Conservation (phyloP, 37 sponge, comb jelly and placozoan species). For the Geodia barretti region DNA sequence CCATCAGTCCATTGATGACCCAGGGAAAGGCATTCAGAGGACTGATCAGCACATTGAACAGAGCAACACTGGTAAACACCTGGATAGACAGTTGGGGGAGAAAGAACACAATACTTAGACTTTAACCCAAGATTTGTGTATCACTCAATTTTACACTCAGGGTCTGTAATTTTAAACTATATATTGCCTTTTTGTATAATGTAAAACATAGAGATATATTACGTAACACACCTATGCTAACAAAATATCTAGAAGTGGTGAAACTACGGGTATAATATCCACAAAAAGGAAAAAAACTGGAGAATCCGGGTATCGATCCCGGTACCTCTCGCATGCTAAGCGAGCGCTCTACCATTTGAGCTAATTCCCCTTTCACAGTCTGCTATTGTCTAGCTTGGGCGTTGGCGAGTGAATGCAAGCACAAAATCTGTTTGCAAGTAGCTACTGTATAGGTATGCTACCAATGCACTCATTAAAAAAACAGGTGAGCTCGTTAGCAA, state of each 20-base stretch:
- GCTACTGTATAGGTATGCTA: no score
- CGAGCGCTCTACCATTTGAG: slow-evolving; percentile 42
- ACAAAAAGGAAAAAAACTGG: slow-evolving; percentile 17
- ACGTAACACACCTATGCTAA: no score
- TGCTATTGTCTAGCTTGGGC: no score
- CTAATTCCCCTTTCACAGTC: slow-evolving; percentile 42
- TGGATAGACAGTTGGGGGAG: slow-evolving; percentile 6
- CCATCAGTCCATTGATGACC: slow-evolving; percentile 96
- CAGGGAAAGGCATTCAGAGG: slow-evolving; percentile 98
- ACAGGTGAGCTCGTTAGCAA: no score
- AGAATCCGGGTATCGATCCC: slow-evolving; percentile 49
- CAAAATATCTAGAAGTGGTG: no score
- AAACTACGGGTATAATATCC: no score
- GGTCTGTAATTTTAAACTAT: background rate
- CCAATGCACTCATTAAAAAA: no score
- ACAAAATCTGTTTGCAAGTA: no score
- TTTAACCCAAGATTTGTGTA: no score
- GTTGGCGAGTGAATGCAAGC: no score
- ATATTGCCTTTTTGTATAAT: background rate
- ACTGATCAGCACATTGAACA: slow-evolving; percentile 91
- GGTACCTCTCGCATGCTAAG: slow-evolving; percentile 53
- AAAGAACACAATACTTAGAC: background rate
- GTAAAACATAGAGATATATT: no score
- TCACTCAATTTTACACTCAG: no score
- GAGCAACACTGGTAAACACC: slow-evolving; percentile 97